phyloP scores from a whole-genome alignment of 2,113 vertebrate species.

The Channa maculata region DNA sequence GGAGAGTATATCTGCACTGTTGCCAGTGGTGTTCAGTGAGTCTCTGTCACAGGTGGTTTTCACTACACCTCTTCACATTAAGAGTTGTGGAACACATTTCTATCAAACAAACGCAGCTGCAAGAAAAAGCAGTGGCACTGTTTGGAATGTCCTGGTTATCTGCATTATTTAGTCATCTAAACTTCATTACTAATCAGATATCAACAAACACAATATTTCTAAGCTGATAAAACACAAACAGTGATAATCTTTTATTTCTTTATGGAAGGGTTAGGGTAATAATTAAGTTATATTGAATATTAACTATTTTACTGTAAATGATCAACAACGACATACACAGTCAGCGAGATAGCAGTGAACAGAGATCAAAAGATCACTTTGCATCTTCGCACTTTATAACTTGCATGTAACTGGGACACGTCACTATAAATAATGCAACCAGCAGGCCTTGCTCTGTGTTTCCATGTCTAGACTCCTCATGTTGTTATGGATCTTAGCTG shows the following conservation, averaged over 20 bases:
- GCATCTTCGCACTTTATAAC: constrained; percentile 14
- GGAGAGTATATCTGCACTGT: too few relatives aligned
- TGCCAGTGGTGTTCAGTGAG: too few relatives aligned
- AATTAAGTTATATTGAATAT: not conserved
- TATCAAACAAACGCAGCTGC: too few relatives aligned
- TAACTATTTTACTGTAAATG: constrained; percentile 1
- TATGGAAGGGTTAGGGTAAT: not conserved
- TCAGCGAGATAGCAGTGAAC: not conserved
- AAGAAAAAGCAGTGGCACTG: too few relatives aligned
- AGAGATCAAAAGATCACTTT: not conserved
- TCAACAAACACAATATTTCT: too few relatives aligned
- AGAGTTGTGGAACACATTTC: too few relatives aligned
- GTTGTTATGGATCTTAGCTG: constrained; percentile 26
- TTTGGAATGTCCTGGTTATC: too few relatives aligned
- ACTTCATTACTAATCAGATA: too few relatives aligned
- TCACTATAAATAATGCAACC: constrained; percentile 50
- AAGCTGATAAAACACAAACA: too few relatives aligned
- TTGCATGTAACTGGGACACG: constrained; percentile 27
- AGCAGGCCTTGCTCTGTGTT: constrained; percentile 11
- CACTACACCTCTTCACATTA: too few relatives aligned
- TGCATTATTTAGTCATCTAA: too few relatives aligned
- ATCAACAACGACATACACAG: constrained; percentile 11
- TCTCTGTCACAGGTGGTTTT: too few relatives aligned
- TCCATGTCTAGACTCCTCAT: constrained; percentile 22
- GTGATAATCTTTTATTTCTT: not conserved